Conservation (phyloP, 2,797 vertebrate species). For the Valencia hispanica region DNA sequence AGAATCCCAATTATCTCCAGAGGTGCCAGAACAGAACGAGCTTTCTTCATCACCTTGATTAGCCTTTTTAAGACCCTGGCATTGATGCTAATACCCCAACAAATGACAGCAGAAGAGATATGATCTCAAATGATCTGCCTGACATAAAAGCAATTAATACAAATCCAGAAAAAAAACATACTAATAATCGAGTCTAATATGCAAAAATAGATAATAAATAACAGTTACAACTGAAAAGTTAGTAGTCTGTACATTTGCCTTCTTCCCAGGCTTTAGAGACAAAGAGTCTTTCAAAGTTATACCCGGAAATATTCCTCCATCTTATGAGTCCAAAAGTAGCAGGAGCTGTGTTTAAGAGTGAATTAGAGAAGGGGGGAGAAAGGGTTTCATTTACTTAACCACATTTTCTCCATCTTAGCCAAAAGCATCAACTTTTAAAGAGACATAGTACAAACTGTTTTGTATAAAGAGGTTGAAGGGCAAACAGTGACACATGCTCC, state of each 20-base stretch:
- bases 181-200: neutral
- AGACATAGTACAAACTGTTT: constrained; percentile 53
- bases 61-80: neutral
- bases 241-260: neutral
- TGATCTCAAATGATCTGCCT: neutral
- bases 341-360: neutral
- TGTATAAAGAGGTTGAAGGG: constrained; percentile 64
- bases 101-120: no score
- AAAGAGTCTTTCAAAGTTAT: neutral
- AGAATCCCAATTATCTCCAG: no score
- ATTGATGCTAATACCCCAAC: no score
- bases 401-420: constrained; percentile 15
- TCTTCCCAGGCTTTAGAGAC: neutral
- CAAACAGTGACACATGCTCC: constrained; percentile 74
- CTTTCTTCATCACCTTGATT: neutral
- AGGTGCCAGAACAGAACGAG: no score
- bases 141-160: neutral
- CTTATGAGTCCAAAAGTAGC: neutral
- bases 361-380: neutral
- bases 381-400: neutral
- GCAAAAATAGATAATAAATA: neutral
- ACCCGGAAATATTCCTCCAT: neutral
- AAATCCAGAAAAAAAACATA: neutral
- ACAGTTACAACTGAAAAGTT: neutral
- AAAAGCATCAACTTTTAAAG: constrained; percentile 42